Conservation (phyloP, 2,113 vertebrate genomes). For the Anser brachyrhynchus region DNA sequence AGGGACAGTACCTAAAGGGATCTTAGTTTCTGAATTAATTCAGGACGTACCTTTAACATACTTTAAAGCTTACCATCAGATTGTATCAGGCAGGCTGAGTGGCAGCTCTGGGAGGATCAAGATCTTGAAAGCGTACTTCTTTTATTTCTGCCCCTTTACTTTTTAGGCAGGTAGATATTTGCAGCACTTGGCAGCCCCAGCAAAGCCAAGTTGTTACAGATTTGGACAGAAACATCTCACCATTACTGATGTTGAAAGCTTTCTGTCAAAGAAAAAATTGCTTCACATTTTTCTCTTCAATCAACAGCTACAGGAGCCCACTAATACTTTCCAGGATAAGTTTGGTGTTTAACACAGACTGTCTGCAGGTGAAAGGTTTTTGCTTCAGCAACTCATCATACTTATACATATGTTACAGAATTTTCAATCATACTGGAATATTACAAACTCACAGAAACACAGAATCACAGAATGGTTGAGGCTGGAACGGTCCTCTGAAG, state of each 20-base stretch:
- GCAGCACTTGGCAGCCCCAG: constrained; percentile 1
- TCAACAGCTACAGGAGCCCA: background rate
- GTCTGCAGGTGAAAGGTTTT: constrained; percentile 30
- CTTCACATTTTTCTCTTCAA: constrained; percentile 19
- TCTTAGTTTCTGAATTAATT: constrained; percentile 49
- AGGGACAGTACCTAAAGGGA: background rate
- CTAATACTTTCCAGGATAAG: background rate
- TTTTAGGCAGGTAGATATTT: constrained; percentile 35
- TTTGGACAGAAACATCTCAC: constrained; percentile 38
- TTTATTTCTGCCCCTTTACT: background rate
- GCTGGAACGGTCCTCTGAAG: background rate
- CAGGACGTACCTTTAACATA: background rate
- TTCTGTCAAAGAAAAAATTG: constrained; percentile 56
- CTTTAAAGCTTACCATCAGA: background rate
- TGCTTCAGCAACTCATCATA: background rate
- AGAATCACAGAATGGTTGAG: background rate
- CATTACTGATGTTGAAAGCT: constrained; percentile 61
- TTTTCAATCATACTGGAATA: background rate
- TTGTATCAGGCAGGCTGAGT: background rate
- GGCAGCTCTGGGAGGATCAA: background rate
- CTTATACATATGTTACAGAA: background rate
- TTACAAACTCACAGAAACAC: background rate
- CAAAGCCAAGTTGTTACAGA: constrained; percentile 28
- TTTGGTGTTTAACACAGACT: constrained; percentile 15
- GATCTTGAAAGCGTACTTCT: background rate